Evolutionary conservation across 1,140 invertebrate species (phyloP).

Genomic region (Calycopis cecrops): DNA sequence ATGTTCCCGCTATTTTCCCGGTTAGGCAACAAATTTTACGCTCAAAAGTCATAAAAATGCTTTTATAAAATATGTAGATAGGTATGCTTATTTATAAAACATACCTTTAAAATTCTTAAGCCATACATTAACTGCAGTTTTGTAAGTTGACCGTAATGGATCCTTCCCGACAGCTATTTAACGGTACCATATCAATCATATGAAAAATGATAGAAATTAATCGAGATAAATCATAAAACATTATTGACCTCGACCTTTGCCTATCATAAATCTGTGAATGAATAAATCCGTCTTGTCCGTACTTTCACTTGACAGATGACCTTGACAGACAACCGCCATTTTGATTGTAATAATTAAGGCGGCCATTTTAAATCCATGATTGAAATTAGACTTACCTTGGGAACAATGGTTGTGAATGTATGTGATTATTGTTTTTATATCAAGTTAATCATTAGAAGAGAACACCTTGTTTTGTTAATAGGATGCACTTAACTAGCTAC

Average conservation of each 20-base stretch:
- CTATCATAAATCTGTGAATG: conserved; percentile 31
- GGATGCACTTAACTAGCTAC: too few relatives aligned
- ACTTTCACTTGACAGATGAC: conserved; percentile 36
- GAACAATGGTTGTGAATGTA: conserved; percentile 11
- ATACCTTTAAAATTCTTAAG: too few relatives aligned
- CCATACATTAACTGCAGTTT: too few relatives aligned
- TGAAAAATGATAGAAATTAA: conserved; percentile 17
- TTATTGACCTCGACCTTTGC: conserved; percentile 32
- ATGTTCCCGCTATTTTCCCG: too few relatives aligned
- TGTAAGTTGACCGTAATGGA: not conserved
- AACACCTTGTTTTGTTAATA: too few relatives aligned
- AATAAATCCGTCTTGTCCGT: conserved; percentile 28
- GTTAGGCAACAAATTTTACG: too few relatives aligned
- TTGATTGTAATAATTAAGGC: conserved; percentile 24
- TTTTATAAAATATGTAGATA: too few relatives aligned
- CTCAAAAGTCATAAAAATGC: too few relatives aligned
- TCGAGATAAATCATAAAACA: conserved; percentile 22
- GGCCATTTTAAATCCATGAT: conserved; percentile 17
- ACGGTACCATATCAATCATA: conserved; percentile 25
- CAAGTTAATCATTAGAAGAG: not conserved
- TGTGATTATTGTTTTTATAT: conserved; percentile 13
- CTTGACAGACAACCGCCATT: conserved; percentile 31
- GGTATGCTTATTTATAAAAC: too few relatives aligned
- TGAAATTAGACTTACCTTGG: conserved; percentile 15
- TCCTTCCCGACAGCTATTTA: conserved; percentile 23